Evolutionary conservation across 2,113 vertebrate genomes (phyloP), one percentile per base, ranked within the genome.

Genomic region (Eleginops maclovinus): DNA sequence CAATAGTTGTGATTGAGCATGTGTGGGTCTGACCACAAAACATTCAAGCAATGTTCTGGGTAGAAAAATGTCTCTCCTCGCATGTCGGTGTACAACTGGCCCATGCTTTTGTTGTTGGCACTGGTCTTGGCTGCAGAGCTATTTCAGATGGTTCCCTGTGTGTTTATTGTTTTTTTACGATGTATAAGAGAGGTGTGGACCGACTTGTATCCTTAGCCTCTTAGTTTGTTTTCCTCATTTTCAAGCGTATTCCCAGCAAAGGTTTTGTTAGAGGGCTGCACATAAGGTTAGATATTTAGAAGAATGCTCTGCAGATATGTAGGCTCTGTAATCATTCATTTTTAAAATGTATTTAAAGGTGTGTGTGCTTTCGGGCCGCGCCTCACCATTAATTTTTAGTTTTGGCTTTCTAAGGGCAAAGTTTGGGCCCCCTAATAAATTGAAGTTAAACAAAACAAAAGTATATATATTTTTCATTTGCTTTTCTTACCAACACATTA

Each of bases 11-110:
- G 76, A 36, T 62, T 55, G 24, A 61, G n/a, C 12, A 24, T 6
- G 17, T 64, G 28, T 56, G 14, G 31, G 28, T 46, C 28, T 64
- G 17, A 54, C 28, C 54, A 58, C 22, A 56, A 40, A 73, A 72
- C 41, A 28, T 36, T 26, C 9, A 55, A 31, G 21, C 3, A 4
- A 0, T 31, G 16, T 51, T 55, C 9, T 68, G 22, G 61, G 15
- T 12, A 8, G 6, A 14, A 28, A 50, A 41, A 40, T 41, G 40
- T 53, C 16, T 2, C 22, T 1, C 16, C 8, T 36, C 31, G 6
- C 22, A 16, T 26, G 24, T 44, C 11, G 2, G 3, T 28, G 40
- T 21, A 40, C 10, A 65, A 0, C 44, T 28, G 6, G 26, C 26
- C 62, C 41, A 13, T 69, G 41, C n/a, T 56, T 83, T 54, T 65